Evolutionary conservation across 2,113 vertebrate genomes (phyloP).

Genomic region (Malaclemys terrapin): DNA sequence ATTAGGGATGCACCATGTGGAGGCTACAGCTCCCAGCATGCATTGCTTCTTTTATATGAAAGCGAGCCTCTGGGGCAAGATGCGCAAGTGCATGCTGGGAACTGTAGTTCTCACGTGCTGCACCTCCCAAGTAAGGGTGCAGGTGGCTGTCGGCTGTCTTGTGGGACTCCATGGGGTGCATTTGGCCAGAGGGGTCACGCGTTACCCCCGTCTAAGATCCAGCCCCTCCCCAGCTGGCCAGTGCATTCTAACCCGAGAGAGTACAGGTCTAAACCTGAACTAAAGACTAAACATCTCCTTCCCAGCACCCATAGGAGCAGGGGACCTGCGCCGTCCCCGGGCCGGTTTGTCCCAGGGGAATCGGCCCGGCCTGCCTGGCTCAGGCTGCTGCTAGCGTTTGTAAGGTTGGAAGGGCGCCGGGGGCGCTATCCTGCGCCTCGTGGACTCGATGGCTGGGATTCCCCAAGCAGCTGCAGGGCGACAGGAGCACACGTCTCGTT

Average conservation of each 20-base stretch:
- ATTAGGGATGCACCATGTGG: background rate
- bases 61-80: background rate
- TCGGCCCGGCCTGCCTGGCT: background rate
- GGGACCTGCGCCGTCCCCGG: background rate
- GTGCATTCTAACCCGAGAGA: background rate
- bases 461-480: background rate
- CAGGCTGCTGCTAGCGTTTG: background rate
- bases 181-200: background rate
- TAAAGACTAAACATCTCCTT: background rate
- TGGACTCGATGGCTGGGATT: background rate
- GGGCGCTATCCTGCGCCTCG: background rate
- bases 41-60: background rate
- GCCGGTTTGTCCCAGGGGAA: background rate
- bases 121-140: no score
- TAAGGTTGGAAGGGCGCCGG: background rate
- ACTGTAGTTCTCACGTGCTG: background rate
- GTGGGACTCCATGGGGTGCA: background rate
- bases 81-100: background rate
- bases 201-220: background rate
- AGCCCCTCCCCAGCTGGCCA: background rate
- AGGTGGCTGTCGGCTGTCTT: background rate
- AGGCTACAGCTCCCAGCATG: background rate
- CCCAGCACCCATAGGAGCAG: background rate
- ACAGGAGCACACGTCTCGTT: background rate
- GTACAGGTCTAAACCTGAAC: background rate